Evolutionary conservation across 2,888 invertebrate genomes (phyloP).

Genomic region (Glyphotaelius pellucidus): DNA sequence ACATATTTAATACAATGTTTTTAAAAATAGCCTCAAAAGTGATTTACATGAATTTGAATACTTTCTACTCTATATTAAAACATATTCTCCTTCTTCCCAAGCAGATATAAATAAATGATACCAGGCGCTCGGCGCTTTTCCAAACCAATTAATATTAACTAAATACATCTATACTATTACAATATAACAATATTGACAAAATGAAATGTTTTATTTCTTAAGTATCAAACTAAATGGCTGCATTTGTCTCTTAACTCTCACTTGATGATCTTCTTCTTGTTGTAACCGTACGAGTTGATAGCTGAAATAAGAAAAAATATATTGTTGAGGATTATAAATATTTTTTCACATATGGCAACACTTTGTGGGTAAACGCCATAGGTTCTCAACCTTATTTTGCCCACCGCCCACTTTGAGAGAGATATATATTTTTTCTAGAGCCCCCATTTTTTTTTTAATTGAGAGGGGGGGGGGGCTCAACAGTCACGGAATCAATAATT

Average conservation of each 20-base stretch:
- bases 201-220: neutral
- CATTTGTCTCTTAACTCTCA: neutral
- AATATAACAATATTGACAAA: neutral
- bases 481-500: no score
- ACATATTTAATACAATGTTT: neutral
- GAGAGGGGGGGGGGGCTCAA: no score
- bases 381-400: no score
- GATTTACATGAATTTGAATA: neutral
- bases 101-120: neutral
- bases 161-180: neutral
- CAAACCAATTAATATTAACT: neutral
- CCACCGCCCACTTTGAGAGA: no score
- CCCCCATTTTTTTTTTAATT: no score
- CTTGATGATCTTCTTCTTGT: constrained; percentile 71
- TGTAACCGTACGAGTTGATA: constrained; percentile 86
- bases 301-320: constrained; percentile 74
- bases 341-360: neutral
- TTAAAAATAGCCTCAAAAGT: neutral
- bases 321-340: neutral
- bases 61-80: neutral
- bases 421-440: no score
- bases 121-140: neutral
- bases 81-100: neutral
- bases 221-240: neutral
- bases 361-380: no score